Evolutionary conservation across 1,140 invertebrate species (phyloP).

Genomic region (Diorhabda elongata): DNA sequence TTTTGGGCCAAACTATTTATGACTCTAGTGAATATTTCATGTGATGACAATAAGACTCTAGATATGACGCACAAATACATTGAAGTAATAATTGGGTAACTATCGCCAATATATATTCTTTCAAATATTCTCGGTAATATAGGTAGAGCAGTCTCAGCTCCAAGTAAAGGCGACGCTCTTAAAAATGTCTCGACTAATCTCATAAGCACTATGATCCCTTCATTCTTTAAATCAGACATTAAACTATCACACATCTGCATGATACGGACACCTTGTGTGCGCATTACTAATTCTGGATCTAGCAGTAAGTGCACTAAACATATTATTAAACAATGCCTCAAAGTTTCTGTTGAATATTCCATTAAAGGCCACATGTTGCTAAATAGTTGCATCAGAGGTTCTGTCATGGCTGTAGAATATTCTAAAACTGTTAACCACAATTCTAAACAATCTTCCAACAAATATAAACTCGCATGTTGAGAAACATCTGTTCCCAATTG

Average conservation of each 20-base stretch:
- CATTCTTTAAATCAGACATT: conserved; percentile 71
- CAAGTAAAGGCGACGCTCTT: conserved; percentile 58
- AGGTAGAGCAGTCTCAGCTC: conserved; percentile 62
- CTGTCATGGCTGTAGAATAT: conserved; percentile 60
- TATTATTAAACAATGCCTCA: conserved; percentile 72
- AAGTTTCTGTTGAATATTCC: conserved; percentile 78
- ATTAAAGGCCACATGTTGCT: conserved; percentile 68
- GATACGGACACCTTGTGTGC: conserved; percentile 64
- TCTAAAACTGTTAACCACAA: conserved; percentile 83
- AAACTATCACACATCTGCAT: conserved; percentile 64
- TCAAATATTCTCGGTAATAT: conserved; percentile 63
- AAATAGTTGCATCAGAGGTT: conserved; percentile 68
- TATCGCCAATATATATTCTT: conserved; percentile 63
- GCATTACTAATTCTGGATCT: conserved; percentile 72
- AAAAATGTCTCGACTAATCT: conserved; percentile 70
- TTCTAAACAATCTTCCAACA: conserved; percentile 87
- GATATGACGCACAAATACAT: conserved; percentile 74
- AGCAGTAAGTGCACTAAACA: conserved; percentile 81
- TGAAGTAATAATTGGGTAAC: conserved; percentile 66
- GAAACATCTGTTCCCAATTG: conserved; percentile 74
- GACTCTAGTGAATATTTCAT: conserved; percentile 66
- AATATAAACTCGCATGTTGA: conserved; percentile 78
- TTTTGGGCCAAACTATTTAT: conserved; percentile 53
- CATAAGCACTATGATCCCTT: conserved; percentile 72
- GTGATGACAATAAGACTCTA: conserved; percentile 70